A percentile compares a stretch with the other conserved stretches of the same genome.
phyloP scores from a whole-genome alignment of 2,888 invertebrate species.

The Trichacis sp. region DNA sequence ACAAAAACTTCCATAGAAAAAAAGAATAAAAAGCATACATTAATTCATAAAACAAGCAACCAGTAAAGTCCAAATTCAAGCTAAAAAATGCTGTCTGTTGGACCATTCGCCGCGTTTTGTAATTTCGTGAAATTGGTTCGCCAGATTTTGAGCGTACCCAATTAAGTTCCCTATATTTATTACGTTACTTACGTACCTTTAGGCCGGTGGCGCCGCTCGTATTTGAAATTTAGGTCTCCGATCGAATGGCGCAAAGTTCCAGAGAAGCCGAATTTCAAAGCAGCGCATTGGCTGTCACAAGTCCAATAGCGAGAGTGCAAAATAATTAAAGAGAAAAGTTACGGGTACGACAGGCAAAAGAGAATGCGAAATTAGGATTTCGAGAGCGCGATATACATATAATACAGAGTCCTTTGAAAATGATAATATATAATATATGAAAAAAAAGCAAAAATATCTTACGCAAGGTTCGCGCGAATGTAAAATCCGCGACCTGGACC shows the following conservation, averaged over 20 bases:
- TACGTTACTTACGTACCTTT: conserved; percentile 38
- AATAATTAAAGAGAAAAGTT: conserved; percentile 14
- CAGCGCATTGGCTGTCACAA: conserved; percentile 17
- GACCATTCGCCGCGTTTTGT: too few species aligned
- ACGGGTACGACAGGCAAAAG: conserved; percentile 17
- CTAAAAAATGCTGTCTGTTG: too few species aligned
- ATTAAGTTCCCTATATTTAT: too few species aligned
- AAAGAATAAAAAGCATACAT: neutral
- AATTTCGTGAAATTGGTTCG: too few species aligned
- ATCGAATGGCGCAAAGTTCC: conserved; percentile 4
- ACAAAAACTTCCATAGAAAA: too few species aligned
- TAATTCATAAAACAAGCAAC: too few species aligned
- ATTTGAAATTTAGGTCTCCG: conserved; percentile 10
- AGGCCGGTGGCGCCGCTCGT: conserved; percentile 13
- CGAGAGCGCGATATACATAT: conserved; percentile 38
- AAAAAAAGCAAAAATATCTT: conserved; percentile 12
- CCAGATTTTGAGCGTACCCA: conserved; percentile 14
- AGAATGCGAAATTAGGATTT: conserved; percentile 28
- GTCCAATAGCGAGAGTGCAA: conserved; percentile 33
- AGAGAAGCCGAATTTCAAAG: conserved; percentile 9
- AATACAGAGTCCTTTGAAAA: conserved; percentile 11
- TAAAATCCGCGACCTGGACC: conserved; percentile 53
- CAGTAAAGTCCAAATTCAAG: too few species aligned
- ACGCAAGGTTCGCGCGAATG: conserved; percentile 21
- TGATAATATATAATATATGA: conserved; percentile 7